Conservation (phyloP, 2,888 invertebrate species). For the Oasisia sp. region DNA sequence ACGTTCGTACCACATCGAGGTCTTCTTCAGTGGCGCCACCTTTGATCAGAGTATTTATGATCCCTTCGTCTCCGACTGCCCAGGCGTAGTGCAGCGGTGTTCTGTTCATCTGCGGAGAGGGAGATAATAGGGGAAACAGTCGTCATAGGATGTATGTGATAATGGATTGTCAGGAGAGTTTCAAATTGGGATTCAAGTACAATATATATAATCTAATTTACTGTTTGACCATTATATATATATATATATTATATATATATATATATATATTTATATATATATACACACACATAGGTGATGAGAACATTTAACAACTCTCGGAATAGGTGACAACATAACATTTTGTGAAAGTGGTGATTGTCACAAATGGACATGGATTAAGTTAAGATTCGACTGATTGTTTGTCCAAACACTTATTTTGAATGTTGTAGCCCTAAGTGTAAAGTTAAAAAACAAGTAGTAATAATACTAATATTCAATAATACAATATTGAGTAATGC, state of each 20-base stretch:
- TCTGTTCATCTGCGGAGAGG: not conserved
- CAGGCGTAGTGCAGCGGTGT: conserved; percentile 14
- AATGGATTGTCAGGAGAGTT: not conserved
- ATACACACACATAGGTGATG: not conserved
- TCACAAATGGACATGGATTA: not conserved
- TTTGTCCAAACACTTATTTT: not conserved
- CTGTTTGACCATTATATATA: not conserved
- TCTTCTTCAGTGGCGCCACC: not conserved
- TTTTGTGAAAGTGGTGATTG: not conserved
- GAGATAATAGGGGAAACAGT: not conserved
- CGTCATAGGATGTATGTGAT: not conserved
- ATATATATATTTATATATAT: too few relatives aligned
- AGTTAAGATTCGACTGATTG: not conserved
- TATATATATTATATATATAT: too few relatives aligned
- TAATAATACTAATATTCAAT: not conserved
- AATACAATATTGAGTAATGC: not conserved
- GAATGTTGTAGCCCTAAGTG: too few relatives aligned
- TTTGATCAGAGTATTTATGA: conserved; percentile 1
- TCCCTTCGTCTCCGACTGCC: not conserved
- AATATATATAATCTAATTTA: not conserved
- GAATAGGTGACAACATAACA: not conserved
- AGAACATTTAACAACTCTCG: not conserved
- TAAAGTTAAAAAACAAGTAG: too few relatives aligned
- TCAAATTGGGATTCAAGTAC: conserved; percentile 1
- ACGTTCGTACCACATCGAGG: not conserved